Evolutionary conservation across 2,113 vertebrate genomes (phyloP), one percentile per base, ranked within the genome.

Genomic region (Oryzias javanicus): DNA sequence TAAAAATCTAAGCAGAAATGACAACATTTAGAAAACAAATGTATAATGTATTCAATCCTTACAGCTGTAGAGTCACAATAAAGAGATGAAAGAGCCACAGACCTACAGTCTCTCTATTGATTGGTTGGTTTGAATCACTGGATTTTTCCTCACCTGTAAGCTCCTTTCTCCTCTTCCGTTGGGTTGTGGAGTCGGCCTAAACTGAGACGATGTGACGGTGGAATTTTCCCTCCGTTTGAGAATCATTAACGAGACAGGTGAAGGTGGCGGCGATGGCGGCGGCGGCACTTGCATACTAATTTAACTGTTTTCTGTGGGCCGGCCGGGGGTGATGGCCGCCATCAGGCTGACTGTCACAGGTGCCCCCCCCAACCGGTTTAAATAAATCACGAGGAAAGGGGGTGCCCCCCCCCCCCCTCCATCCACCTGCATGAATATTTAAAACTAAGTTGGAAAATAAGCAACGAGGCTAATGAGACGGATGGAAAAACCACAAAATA

Each of bases 361-460:
- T 87, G 77, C 78, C 29, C 83, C 78, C 66, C 78, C 29, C 83
- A 76, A 64, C 60, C 12, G 86, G 85, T 79, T 74, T 90, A 88
- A 88, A 91, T 90, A 86, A 91, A 88, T 86, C 73, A 90, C 85
- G 78, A 65, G 80, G 77, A 64, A 68, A 48, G 42, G 60, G 72
- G 73, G 70, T 29, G 64, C 64, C 77, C 73, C 79, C 60, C 13
- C 10, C 40, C 27, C 64, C 18, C 77, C 75, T 72, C 74, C 74
- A 87, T 83, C 61, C 80, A 82, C 68, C 59, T n/a, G 51, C 77
- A 88, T 88, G 84, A 88, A 90, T 89, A 89, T 90, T 89, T 88
- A 86, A 90, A 84, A 69, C 84, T 17, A 72, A 52, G 63, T 74
- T 72, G 82, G 79, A 80, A 83, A 80, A 81, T 82, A 82, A 79